Percentiles rank a stretch among this genome's conserved stretches.
These are phyloP conservation scores for Glyptemys insculpta DNA, from an alignment of 2,797 vertebrate genomes.

Conservation along the genomic window DNA sequence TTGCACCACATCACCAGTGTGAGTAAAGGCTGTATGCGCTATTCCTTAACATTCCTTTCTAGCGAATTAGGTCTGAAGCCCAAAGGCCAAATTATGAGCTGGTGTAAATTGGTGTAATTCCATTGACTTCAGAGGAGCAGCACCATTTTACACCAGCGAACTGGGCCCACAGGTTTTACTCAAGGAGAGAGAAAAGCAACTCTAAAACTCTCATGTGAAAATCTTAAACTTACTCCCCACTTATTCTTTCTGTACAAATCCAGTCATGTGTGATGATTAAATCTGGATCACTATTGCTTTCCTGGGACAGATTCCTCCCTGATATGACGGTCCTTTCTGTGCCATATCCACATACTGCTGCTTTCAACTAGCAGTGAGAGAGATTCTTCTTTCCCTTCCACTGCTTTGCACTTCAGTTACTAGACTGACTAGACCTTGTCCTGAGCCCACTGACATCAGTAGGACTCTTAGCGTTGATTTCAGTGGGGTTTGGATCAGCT, in stretches of 20 bases:
- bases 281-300: background rate
- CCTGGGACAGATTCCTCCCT: background rate
- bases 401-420: background rate
- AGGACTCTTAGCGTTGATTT: conserved; percentile 1
- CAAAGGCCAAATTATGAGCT: background rate
- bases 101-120: background rate
- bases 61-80: background rate
- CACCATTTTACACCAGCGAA: background rate
- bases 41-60: background rate
- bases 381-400: background rate
- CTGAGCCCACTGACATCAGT: background rate
- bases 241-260: background rate
- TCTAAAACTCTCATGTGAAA: background rate
- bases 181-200: background rate
- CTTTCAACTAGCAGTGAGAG: rapidly evolving
- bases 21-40: background rate
- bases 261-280: background rate
- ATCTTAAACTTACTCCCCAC: background rate
- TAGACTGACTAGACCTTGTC: background rate
- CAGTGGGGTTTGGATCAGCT: background rate
- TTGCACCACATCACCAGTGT: background rate
- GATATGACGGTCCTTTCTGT: background rate
- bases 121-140: background rate
- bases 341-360: background rate
- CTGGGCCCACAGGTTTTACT: background rate